Evolutionary conservation across 2,888 invertebrate species (phyloP).

Genomic region (Pollenia amentaria): DNA sequence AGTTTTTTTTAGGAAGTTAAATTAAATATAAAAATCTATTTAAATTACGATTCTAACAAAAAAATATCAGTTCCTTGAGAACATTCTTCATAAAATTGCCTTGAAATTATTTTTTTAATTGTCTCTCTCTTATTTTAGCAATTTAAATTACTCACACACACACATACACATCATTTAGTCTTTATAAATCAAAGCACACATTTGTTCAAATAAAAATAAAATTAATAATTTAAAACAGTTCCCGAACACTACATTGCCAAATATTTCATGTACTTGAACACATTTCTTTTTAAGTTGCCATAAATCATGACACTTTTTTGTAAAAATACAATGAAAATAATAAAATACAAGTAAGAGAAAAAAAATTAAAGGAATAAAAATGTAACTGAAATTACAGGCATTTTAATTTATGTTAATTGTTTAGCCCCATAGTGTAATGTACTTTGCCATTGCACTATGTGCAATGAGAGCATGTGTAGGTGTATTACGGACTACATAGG

Average conservation of each 20-base stretch:
- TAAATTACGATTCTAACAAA: no score
- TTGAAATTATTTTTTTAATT: constrained; percentile 3
- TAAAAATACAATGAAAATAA: background rate
- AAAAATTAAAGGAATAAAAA: constrained; percentile 13
- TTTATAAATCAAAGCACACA: constrained; percentile 48
- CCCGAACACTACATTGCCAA: constrained; percentile 41
- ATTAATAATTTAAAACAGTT: constrained; percentile 32
- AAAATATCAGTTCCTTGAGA: no score
- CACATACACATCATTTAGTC: background rate
- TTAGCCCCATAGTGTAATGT: constrained; percentile 55
- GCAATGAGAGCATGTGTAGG: constrained; percentile 26
- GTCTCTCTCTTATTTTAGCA: background rate
- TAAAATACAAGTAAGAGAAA: background rate
- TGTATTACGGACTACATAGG: constrained; percentile 14
- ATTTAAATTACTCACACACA: constrained; percentile 3
- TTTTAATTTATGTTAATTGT: constrained; percentile 65
- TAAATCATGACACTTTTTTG: constrained; percentile 53
- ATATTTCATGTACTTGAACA: constrained; percentile 45
- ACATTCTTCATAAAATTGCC: no score
- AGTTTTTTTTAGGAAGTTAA: no score
- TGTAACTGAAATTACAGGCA: constrained; percentile 34
- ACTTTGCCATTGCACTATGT: background rate
- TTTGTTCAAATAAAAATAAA: constrained; percentile 55
- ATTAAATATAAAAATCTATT: no score
- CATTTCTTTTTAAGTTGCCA: constrained; percentile 47